Evolutionary conservation across 1,140 invertebrate species (phyloP), one percentile per base, ranked within the genome.

Genomic region (Orchesella cincta): DNA sequence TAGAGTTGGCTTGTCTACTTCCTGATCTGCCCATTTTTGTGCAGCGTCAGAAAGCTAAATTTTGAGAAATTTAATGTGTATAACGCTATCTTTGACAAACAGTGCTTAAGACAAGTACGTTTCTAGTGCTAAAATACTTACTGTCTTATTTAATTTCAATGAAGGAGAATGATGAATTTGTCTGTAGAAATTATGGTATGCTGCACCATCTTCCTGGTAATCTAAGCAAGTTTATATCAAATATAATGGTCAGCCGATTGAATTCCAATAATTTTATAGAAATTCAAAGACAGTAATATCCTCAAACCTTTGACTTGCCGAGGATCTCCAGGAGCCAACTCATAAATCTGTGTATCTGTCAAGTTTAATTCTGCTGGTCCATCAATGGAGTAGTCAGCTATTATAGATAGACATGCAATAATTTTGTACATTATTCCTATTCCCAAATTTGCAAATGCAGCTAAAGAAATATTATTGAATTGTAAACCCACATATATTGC

Each of bases 111-210:
- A 67, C 12, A 16, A 20, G 18, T 16, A 28, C 14, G 18, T 12
- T 67, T 16, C 26, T 28, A 67, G 18, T 18, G 14, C 12, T 67
- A 16, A 20, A 28, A 33, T 31, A 5, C 54, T 39, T 74, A 74
- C 73, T 29, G 39, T 57, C 33, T 52, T 46, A 31, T 74, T 74
- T 29, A 74, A 54, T 74, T 52, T 36, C 1, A 74, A 20, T 29
- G 52, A 57, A 16, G 73, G 46, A 5, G 52, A 35, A 26, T 57
- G 46, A 54, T 74, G 73, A 54, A 54, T 52, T 5, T 26, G 1
- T 31, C 73, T 26, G 39, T 74, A 74, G 14, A 29, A 74, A 74
- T 74, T 74, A 29, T 74, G 73, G 18, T 33, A 73, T 23, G 71
- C 71, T 14, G 23, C 34, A 2, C 20, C 71, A 28, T 73, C 73